These are phyloP conservation scores for Toxonevra muliebris DNA, from an alignment of 2,888 invertebrate genomes.

Conservation along the genomic window DNA sequence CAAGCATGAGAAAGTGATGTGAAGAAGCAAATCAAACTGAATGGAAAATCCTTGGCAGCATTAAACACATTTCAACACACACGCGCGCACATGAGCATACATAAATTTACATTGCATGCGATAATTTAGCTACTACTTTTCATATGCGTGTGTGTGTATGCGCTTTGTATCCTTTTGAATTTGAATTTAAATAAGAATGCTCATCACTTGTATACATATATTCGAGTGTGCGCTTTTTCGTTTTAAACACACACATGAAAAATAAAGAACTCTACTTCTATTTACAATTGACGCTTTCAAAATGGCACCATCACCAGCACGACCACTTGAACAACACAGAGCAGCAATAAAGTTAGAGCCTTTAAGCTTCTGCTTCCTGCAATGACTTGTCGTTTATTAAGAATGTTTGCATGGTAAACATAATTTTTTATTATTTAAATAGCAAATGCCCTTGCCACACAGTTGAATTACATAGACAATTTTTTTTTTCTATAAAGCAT, in stretches of 20 bases:
- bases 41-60: background rate
- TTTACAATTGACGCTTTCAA: too few species aligned
- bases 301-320: too few species aligned
- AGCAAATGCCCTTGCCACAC: background rate
- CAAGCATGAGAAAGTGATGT: background rate
- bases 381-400: too few species aligned
- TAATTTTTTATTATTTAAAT: conserved; percentile 27
- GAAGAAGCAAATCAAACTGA: background rate
- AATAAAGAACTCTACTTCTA: too few species aligned
- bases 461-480: background rate
- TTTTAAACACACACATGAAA: too few species aligned
- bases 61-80: background rate
- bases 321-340: too few species aligned
- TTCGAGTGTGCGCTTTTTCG: background rate
- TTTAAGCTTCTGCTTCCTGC: too few species aligned
- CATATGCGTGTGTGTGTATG: background rate
- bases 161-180: conserved; percentile 8
- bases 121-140: background rate
- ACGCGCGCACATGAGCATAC: background rate
- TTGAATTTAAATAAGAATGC: conserved; percentile 21
- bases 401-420: conserved; percentile 9
- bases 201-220: background rate
- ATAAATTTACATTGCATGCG: background rate
- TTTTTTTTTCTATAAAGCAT: too few species aligned
- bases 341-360: too few species aligned